Percentiles rank a stretch among this genome's conserved stretches.
phyloP scores from a whole-genome alignment of 2,113 vertebrate species.

The Urocitellus parryii region DNA sequence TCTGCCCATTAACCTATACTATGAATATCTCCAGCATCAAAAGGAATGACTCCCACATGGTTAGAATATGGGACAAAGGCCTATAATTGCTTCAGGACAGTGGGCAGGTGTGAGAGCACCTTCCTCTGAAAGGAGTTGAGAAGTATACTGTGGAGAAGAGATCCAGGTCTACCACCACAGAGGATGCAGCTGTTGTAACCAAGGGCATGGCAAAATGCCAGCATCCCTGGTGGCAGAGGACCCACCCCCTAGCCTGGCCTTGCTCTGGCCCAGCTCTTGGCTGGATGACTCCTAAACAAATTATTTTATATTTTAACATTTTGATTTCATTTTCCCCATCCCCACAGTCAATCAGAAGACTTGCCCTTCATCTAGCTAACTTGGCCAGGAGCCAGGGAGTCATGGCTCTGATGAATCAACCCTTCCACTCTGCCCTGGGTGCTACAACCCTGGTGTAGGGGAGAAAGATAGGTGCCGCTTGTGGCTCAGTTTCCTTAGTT shows the following conservation, averaged over 20 bases:
- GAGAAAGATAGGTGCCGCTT: not conserved
- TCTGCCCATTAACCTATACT: not conserved
- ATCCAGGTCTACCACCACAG: not conserved
- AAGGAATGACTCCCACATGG: not conserved
- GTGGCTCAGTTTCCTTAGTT: not conserved
- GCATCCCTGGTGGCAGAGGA: not conserved
- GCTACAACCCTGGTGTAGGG: not conserved
- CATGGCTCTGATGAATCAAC: not conserved
- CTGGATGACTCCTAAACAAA: not conserved
- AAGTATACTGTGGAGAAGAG: not conserved
- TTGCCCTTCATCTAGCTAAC: not conserved
- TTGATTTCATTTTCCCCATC: not conserved
- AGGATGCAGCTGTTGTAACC: not conserved
- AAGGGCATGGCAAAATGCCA: not conserved
- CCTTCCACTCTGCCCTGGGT: too few species aligned
- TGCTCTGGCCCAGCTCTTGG: not conserved
- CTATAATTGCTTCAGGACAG: not conserved
- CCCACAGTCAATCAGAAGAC: not conserved
- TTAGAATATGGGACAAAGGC: not conserved
- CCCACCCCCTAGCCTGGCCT: not conserved
- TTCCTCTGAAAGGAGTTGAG: not conserved
- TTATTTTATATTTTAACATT: not conserved
- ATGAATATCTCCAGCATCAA: not conserved
- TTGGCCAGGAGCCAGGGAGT: not conserved
- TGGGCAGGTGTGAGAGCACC: not conserved